phyloP scores from a whole-genome alignment of 2,888 invertebrate genomes.

The Pogonocherus hispidulus region DNA sequence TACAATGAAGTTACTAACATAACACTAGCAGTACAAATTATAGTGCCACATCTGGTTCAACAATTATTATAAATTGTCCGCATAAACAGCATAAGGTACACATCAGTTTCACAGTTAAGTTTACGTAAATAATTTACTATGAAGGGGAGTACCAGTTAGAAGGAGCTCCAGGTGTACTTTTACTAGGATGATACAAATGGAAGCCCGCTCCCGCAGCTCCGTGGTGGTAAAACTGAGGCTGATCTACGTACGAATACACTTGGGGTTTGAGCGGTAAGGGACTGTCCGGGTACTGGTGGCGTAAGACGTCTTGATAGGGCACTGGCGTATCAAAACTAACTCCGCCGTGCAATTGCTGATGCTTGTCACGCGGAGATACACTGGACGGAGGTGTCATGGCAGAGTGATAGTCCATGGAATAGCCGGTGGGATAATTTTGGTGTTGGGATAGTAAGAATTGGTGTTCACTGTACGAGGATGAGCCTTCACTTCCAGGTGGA shows the following conservation, averaged over 20 bases:
- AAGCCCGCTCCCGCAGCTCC: constrained; percentile 75
- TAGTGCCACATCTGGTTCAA: constrained; percentile 55
- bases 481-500: constrained; percentile 90
- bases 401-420: constrained; percentile 87
- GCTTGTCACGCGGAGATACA: constrained; percentile 92
- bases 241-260: constrained; percentile 85
- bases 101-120: constrained; percentile 25
- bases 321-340: constrained; percentile 70
- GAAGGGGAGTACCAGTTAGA: constrained; percentile 69
- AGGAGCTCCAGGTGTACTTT: constrained; percentile 69
- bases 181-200: constrained; percentile 88
- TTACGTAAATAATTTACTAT: constrained; percentile 60
- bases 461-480: constrained; percentile 79
- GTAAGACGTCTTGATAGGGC: constrained; percentile 71
- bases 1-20: constrained; percentile 45
- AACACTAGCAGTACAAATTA: constrained; percentile 58
- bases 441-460: constrained; percentile 73
- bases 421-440: constrained; percentile 75
- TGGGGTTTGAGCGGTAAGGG: constrained; percentile 90
- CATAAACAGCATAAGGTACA: constrained; percentile 48
- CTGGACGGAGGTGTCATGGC: constrained; percentile 98
- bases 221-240: constrained; percentile 89
- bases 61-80: constrained; percentile 55
- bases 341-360: constrained; percentile 74
- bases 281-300: constrained; percentile 76